Evolutionary conservation across 2,888 invertebrate species (phyloP).

Genomic region (Pandemis cinnamomeana): DNA sequence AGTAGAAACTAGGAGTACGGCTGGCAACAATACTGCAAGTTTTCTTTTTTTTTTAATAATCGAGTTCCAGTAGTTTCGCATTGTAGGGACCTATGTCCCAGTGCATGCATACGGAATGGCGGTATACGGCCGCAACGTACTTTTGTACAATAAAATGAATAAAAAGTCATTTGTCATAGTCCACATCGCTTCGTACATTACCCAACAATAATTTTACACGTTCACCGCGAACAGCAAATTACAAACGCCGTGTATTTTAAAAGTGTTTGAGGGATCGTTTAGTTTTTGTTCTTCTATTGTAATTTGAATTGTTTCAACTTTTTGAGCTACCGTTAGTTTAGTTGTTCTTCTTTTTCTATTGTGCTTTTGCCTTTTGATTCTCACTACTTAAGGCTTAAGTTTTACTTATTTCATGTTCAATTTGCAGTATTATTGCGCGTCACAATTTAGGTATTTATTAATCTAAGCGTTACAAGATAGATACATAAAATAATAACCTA

Average conservation of each 20-base stretch:
- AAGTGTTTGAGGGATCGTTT: background rate
- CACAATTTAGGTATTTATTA: constrained; percentile 52
- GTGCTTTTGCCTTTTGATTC: no score
- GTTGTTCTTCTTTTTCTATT: no score
- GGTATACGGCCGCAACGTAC: constrained; percentile 48
- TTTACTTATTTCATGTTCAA: background rate
- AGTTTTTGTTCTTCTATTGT: background rate
- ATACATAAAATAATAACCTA: constrained; percentile 43
- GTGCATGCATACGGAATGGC: constrained; percentile 60
- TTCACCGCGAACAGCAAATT: constrained; percentile 41
- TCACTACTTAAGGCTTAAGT: no score
- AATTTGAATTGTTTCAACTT: background rate
- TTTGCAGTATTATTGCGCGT: constrained; percentile 25
- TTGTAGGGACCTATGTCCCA: constrained; percentile 49
- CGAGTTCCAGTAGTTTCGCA: constrained; percentile 31
- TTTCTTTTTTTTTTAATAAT: background rate
- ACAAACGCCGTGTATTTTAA: constrained; percentile 15
- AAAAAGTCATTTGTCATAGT: constrained; percentile 63
- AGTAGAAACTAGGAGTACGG: constrained; percentile 64
- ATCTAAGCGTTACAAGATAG: constrained; percentile 57
- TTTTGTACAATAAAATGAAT: constrained; percentile 63
- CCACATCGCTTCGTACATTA: constrained; percentile 50
- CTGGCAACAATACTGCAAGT: constrained; percentile 61
- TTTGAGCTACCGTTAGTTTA: no score
- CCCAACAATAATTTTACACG: constrained; percentile 48